Evolutionary conservation across 2,888 invertebrate genomes (phyloP).

Genomic region (Xylota segnis): DNA sequence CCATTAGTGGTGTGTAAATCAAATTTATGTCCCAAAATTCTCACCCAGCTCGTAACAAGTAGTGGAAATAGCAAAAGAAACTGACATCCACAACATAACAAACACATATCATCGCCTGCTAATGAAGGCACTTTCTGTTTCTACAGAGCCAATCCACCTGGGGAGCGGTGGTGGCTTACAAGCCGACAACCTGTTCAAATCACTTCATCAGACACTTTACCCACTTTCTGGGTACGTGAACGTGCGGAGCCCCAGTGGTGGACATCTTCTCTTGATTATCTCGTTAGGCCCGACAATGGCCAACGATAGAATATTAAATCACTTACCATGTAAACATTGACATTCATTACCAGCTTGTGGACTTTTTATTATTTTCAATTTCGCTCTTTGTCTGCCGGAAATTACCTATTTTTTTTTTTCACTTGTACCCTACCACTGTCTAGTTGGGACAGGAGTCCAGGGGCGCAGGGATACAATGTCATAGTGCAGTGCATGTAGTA

Average conservation of each 20-base stretch:
- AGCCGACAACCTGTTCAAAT: constrained; percentile 59
- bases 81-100: constrained; percentile 5
- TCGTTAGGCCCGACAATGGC: constrained; percentile 75
- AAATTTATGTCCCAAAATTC: background rate
- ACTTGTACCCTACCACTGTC: constrained; percentile 33
- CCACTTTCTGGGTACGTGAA: constrained; percentile 52
- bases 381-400: constrained; percentile 68
- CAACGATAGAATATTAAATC: constrained; percentile 77
- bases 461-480: constrained; percentile 29
- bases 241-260: constrained; percentile 19
- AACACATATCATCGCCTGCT: constrained; percentile 42
- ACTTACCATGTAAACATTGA: constrained; percentile 78
- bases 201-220: constrained; percentile 66
- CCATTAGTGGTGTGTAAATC: background rate
- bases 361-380: constrained; percentile 73
- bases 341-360: constrained; percentile 76
- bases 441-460: background rate
- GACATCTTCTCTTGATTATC: constrained; percentile 73
- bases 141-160: constrained; percentile 32
- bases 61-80: background rate
- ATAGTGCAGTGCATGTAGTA: constrained; percentile 49
- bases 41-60: background rate
- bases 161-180: constrained; percentile 42
- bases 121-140: constrained; percentile 72
- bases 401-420: constrained; percentile 49